Percentiles rank a stretch among this genome's conserved stretches.
phyloP scores from a whole-genome alignment of 2,888 invertebrate species.

The Papilio gigon region DNA sequence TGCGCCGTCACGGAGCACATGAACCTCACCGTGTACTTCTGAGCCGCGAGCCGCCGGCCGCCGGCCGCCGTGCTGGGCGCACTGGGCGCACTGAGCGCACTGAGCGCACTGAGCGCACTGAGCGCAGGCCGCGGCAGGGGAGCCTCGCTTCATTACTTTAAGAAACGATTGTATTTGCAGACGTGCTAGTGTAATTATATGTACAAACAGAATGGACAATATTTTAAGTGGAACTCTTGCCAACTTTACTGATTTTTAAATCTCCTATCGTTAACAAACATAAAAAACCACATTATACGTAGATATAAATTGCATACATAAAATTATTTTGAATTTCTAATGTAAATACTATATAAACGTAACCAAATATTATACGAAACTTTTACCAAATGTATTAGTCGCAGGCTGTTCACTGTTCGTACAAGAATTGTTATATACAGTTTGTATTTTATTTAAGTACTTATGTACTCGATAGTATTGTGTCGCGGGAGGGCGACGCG shows the following conservation, averaged over 20 bases:
- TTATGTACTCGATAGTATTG: neutral
- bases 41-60: slow-evolving; percentile 45
- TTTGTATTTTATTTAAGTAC: slow-evolving; percentile 1
- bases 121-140: too few species aligned
- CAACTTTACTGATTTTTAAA: slow-evolving; percentile 11
- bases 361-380: slow-evolving; percentile 31
- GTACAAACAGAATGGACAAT: slow-evolving; percentile 12
- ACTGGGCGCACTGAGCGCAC: neutral
- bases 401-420: slow-evolving; percentile 9
- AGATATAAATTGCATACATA: neutral
- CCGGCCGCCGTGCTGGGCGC: neutral
- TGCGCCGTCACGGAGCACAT: slow-evolving; percentile 80
- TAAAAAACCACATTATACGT: neutral
- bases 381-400: slow-evolving; percentile 26
- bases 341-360: slow-evolving; percentile 31
- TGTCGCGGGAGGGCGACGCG: neutral
- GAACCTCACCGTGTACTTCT: slow-evolving; percentile 88
- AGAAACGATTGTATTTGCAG: neutral
- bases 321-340: slow-evolving; percentile 1
- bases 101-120: neutral
- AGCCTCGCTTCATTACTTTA: neutral
- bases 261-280: neutral
- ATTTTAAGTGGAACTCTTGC: slow-evolving; percentile 12
- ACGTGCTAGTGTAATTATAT: slow-evolving; percentile 9
- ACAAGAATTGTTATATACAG: slow-evolving; percentile 9